A percentile compares a stretch with the other conserved stretches of the same genome.
phyloP scores from a whole-genome alignment of 2,113 vertebrate species.

The Ovibos moschatus region DNA sequence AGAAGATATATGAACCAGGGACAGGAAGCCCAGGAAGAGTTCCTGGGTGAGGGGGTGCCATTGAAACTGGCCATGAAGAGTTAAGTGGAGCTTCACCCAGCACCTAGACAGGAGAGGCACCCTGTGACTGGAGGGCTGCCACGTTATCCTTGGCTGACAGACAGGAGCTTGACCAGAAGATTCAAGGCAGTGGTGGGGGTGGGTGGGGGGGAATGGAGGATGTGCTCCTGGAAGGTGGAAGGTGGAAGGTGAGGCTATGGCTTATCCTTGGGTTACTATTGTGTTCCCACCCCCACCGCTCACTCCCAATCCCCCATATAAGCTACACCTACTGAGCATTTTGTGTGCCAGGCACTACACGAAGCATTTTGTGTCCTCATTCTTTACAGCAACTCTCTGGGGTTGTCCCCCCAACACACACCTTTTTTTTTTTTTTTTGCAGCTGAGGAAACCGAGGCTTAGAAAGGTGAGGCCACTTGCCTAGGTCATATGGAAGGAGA shows the following conservation, averaged over 20 bases:
- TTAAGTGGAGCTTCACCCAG: not conserved
- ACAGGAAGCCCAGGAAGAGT: not conserved
- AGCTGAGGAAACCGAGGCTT: not conserved
- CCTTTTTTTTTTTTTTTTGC: not conserved
- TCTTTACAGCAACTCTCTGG: not conserved
- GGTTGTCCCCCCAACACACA: not conserved
- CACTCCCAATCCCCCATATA: not conserved
- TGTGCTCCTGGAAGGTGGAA: not conserved
- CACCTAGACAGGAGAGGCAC: not conserved
- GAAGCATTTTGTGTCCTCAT: not conserved
- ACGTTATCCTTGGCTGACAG: not conserved
- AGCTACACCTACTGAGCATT: not conserved
- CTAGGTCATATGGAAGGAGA: not conserved
- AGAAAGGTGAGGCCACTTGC: not conserved
- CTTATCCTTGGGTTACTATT: not conserved
- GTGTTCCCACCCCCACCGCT: not conserved
- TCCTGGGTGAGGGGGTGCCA: not conserved
- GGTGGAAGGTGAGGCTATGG: not conserved
- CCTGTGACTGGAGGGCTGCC: not conserved
- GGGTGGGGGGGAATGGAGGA: accelerated
- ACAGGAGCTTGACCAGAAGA: not conserved
- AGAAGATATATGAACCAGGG: not conserved
- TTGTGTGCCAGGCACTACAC: not conserved
- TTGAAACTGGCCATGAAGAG: not conserved
- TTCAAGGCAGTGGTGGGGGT: not conserved